Percentiles rank a stretch among this genome's conserved stretches.
Evolutionary conservation across 2,888 invertebrate genomes (phyloP).

Genomic region (Xylota sylvarum): DNA sequence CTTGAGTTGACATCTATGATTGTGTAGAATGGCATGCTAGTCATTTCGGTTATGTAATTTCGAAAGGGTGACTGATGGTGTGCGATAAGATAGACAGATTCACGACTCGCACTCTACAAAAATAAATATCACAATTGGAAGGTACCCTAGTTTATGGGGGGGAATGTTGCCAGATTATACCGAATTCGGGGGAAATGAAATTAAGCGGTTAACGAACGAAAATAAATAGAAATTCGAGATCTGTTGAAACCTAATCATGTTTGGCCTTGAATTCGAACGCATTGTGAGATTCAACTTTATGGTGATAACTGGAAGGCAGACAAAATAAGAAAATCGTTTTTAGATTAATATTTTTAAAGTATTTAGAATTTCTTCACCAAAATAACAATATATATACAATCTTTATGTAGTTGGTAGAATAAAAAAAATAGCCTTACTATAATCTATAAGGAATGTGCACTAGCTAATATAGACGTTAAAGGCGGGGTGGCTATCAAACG

Average conservation of each 20-base stretch:
- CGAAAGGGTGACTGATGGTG: background rate
- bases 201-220: background rate
- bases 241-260: background rate
- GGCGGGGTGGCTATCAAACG: too few species aligned
- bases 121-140: background rate
- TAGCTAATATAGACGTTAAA: too few species aligned
- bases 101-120: background rate
- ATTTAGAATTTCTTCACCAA: too few species aligned
- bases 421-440: too few species aligned
- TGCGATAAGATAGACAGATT: conserved; percentile 14
- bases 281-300: background rate
- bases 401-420: too few species aligned
- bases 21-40: background rate
- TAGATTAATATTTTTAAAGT: background rate
- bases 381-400: too few species aligned
- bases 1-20: background rate
- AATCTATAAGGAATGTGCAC: too few species aligned
- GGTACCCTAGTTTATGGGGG: background rate
- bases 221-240: background rate
- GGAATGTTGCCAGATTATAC: conserved; percentile 26
- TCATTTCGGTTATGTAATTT: conserved; percentile 34
- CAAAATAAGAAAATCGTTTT: background rate
- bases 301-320: background rate
- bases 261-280: background rate
- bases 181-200: background rate